Base-by-base conservation (phyloP, 1,140 invertebrate species). In the Oedothorax gibbosus region DNA sequence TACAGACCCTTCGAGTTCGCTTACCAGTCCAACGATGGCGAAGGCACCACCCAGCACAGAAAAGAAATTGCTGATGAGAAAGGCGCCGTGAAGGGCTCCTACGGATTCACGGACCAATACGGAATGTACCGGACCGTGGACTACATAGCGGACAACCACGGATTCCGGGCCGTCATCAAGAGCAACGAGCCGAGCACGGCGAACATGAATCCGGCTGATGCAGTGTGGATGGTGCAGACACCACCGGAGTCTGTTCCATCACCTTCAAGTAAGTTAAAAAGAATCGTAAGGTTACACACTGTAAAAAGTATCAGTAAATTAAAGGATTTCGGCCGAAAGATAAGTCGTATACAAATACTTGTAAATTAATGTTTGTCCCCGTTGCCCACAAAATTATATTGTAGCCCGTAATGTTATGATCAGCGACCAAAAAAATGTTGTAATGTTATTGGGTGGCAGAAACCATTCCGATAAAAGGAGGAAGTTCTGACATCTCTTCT, bases 171-270 rank as follows among this genome's bases (percentile, higher is more conserved):
- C 18, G 50, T 54, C 10, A 77, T 87, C 12, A 77, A 79, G 49
- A 87, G 69, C 21, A 87, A 87, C 62, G 87, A 87, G 66, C 86
- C 84, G 12, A 86, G 87, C 0, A 85, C 80, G 8, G 77, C 77
- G 10, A 62, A 82, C 12, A 83, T 85, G 54, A 85, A 85, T 35
- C 51, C 87, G 60, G 87, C 87, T 20, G 86, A 85, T 50, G 69
- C 77, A 91, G 93, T 86, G 91, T 94, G 87, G 94, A 94, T 81
- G 1, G 65, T 71, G 50, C 15, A 81, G 11, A 21, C 79, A 15
- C 65, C 68, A 14, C 79, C 79, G 9, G 79, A 20, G 50, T 3
- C 4, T 5, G 11, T 20, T 9, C 5, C 12, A 2, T 21, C 71
- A 53, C 8, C 35, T 18, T 20, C 51, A 18, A 54, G 51, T 35